phyloP scores from a whole-genome alignment of 2,113 vertebrate genomes.

The Ciconia stormi region DNA sequence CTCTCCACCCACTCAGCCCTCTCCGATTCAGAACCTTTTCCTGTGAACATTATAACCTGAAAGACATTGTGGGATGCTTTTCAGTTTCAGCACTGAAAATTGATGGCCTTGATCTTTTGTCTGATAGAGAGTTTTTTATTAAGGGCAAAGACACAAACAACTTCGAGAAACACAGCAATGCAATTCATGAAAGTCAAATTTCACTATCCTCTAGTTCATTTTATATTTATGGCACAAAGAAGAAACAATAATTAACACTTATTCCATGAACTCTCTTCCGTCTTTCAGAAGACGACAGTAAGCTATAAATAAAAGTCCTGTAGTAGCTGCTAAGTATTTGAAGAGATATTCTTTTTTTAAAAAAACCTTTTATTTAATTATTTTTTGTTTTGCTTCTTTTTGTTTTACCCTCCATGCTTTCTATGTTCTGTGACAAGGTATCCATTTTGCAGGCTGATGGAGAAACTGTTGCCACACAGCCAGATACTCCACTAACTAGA shows the following conservation, averaged over 20 bases:
- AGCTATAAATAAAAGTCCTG: background rate
- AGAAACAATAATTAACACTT: background rate
- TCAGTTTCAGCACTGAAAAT: conserved; percentile 36
- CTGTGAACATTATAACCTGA: conserved; percentile 25
- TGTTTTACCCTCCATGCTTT: background rate
- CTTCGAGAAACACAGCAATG: background rate
- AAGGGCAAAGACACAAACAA: background rate
- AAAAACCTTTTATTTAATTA: background rate
- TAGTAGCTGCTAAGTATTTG: background rate
- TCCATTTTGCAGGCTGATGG: background rate
- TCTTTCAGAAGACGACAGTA: background rate
- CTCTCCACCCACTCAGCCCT: conserved; percentile 30
- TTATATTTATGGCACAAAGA: background rate
- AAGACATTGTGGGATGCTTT: conserved; percentile 37
- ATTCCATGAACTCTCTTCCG: background rate
- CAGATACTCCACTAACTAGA: background rate
- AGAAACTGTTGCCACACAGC: background rate
- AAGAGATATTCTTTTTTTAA: background rate
- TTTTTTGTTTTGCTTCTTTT: background rate
- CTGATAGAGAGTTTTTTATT: background rate
- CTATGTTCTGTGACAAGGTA: background rate
- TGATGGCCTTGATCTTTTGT: conserved; percentile 28
- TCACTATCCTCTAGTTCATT: background rate
- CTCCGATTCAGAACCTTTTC: conserved; percentile 13
- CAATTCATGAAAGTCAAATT: conserved; percentile 27